Evolutionary conservation across 2,888 invertebrate genomes (phyloP), one percentile per base, ranked within the genome.

Genomic region (Eudemis profundana): DNA sequence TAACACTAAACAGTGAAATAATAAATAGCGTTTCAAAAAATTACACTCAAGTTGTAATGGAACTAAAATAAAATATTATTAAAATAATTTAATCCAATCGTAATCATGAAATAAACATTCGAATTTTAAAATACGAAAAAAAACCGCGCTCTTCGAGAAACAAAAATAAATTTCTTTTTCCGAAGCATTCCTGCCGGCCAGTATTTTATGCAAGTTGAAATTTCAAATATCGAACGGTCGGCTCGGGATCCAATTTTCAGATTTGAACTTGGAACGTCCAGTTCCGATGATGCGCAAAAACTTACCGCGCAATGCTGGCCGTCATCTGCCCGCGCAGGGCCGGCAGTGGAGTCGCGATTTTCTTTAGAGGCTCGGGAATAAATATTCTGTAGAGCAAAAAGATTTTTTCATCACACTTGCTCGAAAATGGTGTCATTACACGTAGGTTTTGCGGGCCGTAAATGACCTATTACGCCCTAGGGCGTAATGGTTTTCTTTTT

Each of bases 191-290:
- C 69, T 69, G 67, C 62, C 71, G 68, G 73, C 68, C 70, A 74
- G 79, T 70, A 79, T 87, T 89, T 88, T 84, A 86, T 88, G 82
- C 78, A 86, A 84, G 81, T 88, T 83, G 72, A 86, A 87, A 88
- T 87, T 88, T 87, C 86, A 89, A 89, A 91, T 87, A 88, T 90
- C 85, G 89, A 69, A 70, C 67, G 64, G 62, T 61, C 59, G 82
- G 79, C 75, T 78, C 83, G 82, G 84, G 81, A 80, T 89, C 87
- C 88, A 89, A 91, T 92, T 91, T 91, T 91, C 89, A 89, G 91
- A 91, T 91, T 90, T 91, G 90, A 91, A 90, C 91, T 90, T 90
- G 91, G 89, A 86, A 86, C 89, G 90, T 90, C 90, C 90, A 91
- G 90, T 90, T 89, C 78, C 86, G 86, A 87, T 88, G 89, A 85